Percentiles rank a stretch among this genome's conserved stretches.
Evolutionary conservation across 2,888 invertebrate species (phyloP).

Genomic region (Trisateles emortualis): DNA sequence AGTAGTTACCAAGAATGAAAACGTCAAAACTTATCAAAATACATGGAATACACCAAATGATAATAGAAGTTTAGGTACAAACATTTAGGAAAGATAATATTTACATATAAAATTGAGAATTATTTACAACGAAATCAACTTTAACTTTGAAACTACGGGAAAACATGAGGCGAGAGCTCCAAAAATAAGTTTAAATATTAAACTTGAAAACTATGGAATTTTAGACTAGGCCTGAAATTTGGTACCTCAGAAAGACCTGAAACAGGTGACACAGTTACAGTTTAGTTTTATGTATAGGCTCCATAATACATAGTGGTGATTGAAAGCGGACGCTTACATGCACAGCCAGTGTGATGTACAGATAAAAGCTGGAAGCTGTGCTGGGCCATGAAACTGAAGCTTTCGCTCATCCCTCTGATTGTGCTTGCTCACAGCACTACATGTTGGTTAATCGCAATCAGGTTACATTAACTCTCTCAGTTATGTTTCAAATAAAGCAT

Average conservation of each 20-base stretch:
- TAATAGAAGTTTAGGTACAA: not conserved
- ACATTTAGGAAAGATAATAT: too few species aligned
- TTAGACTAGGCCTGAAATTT: not conserved
- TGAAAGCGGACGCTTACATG: slow-evolving; percentile 58
- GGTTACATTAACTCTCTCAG: slow-evolving; percentile 7
- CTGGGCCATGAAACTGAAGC: slow-evolving; percentile 66
- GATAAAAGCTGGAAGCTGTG: slow-evolving; percentile 68
- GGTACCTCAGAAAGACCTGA: not conserved
- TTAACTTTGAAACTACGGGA: not conserved
- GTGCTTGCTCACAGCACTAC: slow-evolving; percentile 43
- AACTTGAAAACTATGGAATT: not conserved
- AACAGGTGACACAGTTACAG: not conserved
- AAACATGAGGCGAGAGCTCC: not conserved
- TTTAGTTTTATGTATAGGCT: not conserved
- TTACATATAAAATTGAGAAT: too few species aligned
- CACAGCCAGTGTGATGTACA: slow-evolving; percentile 62
- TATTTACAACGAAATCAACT: too few species aligned
- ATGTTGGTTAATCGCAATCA: slow-evolving; percentile 48
- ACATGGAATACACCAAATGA: not conserved
- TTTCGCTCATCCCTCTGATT: slow-evolving; percentile 31
- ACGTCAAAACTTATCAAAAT: not conserved
- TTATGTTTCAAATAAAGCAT: slow-evolving; percentile 18
- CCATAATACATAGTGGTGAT: slow-evolving; percentile 19
- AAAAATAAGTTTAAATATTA: too few species aligned
- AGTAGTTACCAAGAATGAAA: not conserved